Percentiles rank a stretch among this genome's conserved stretches.
phyloP scores from a whole-genome alignment of 37 sponge, comb jelly and placozoan species.

The Bolinopsis microptera region DNA sequence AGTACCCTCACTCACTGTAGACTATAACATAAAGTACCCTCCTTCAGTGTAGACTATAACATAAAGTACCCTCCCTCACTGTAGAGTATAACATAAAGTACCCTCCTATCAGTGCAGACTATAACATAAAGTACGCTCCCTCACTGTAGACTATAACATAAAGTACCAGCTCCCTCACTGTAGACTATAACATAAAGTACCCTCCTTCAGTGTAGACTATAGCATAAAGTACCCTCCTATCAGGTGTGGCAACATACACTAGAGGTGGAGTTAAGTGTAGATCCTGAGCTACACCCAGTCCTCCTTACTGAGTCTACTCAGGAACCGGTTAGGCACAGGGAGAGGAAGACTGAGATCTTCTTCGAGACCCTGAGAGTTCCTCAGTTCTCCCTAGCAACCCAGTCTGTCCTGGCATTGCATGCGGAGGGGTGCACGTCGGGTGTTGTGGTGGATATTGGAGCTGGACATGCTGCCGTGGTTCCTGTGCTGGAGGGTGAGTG shows the following conservation, averaged over 20 bases:
- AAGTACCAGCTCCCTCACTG: too few relatives aligned
- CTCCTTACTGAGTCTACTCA: slow-evolving; percentile 24
- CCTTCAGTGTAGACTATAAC: too few relatives aligned
- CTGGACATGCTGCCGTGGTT: background rate
- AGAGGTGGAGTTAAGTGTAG: background rate
- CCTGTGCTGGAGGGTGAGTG: background rate
- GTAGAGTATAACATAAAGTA: too few relatives aligned
- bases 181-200: too few relatives aligned
- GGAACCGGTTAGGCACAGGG: background rate
- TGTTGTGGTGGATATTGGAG: slow-evolving; percentile 60
- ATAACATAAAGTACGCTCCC: too few relatives aligned
- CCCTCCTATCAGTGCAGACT: too few relatives aligned
- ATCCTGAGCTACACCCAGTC: background rate
- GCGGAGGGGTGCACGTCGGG: slow-evolving; percentile 33
- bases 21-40: too few relatives aligned
- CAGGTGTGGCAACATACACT: background rate
- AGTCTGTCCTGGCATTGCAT: slow-evolving; percentile 15
- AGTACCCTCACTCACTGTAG: too few relatives aligned
- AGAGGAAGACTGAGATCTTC: slow-evolving; percentile 30
- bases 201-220: too few relatives aligned
- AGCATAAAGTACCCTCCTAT: too few relatives aligned
- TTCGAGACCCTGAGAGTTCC: slow-evolving; percentile 14
- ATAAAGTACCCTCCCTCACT: too few relatives aligned
- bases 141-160: too few relatives aligned
- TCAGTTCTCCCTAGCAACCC: background rate